These are phyloP conservation scores for Perodicticus potto DNA, from an alignment of 2,797 vertebrate genomes.

Conservation along the genomic window DNA sequence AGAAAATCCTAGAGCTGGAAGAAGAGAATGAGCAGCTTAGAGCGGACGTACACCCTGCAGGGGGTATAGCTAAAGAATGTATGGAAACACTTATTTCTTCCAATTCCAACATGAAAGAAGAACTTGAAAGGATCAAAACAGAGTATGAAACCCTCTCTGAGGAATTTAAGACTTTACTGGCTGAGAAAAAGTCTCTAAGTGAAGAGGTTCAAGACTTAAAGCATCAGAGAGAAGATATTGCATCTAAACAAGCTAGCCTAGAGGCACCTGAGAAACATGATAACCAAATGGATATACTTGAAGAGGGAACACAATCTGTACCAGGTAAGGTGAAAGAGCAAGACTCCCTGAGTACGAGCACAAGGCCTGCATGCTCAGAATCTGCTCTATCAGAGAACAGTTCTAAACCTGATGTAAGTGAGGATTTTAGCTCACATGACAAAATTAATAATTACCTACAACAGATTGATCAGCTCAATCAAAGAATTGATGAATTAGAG, in stretches of 20 bases:
- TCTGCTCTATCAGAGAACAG: not conserved
- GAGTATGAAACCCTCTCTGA: conserved; percentile 88
- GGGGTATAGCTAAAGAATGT: conserved; percentile 69
- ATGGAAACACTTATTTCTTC: conserved; percentile 57
- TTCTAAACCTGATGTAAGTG: conserved; percentile 51
- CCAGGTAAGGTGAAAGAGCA: conserved; percentile 78
- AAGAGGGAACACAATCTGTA: conserved; percentile 78
- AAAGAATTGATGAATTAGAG: conserved; percentile 85
- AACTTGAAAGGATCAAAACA: conserved; percentile 86
- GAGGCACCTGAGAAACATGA: conserved; percentile 57
- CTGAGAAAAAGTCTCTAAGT: conserved; percentile 90
- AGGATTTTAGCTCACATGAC: conserved; percentile 53
- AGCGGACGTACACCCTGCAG: conserved; percentile 81
- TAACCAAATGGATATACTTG: conserved; percentile 39
- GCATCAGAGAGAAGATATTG: conserved; percentile 81
- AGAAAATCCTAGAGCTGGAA: conserved; percentile 97
- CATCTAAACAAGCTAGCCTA: conserved; percentile 74
- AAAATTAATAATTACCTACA: conserved; percentile 76
- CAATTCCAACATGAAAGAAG: conserved; percentile 81
- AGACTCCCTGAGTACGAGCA: accelerated
- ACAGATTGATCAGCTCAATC: conserved; percentile 83
- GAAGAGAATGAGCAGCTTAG: conserved; percentile 96
- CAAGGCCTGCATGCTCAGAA: conserved; percentile 17
- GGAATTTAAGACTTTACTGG: conserved; percentile 87
- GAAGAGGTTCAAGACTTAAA: conserved; percentile 89